Percentiles rank a stretch among this genome's conserved stretches.
Conservation (phyloP, 2,797 vertebrate species). For the Protosalanx chinensis region DNA sequence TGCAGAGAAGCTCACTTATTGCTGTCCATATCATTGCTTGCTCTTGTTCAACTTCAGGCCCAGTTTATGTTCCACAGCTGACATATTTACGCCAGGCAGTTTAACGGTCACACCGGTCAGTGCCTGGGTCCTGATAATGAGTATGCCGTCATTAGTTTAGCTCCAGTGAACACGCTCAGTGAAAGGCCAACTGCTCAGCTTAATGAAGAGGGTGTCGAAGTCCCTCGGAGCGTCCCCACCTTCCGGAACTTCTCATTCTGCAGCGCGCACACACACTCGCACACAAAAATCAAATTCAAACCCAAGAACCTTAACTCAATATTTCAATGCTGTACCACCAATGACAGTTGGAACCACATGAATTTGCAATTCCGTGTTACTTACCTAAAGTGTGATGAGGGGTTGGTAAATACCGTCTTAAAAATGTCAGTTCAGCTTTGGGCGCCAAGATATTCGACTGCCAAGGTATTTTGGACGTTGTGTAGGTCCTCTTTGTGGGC, state of each 20-base stretch:
- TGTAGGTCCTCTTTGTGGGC: constrained; percentile 18
- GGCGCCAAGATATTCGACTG: constrained; percentile 4
- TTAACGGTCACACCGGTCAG: constrained; percentile 47
- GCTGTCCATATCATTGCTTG: constrained; percentile 6
- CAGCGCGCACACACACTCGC: background rate
- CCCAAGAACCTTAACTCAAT: too few species aligned
- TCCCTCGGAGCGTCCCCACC: constrained; percentile 7
- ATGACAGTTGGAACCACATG: too few species aligned
- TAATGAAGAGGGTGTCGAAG: constrained; percentile 51
- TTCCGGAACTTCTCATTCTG: constrained; percentile 2
- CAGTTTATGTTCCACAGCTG: constrained; percentile 21
- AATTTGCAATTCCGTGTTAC: constrained; percentile 22
- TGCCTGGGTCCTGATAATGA: constrained; percentile 51
- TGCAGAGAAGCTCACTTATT: too few species aligned
- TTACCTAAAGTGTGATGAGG: constrained; percentile 17
- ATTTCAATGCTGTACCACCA: too few species aligned
- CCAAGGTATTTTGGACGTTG: constrained; percentile 20
- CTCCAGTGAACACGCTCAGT: constrained; percentile 46
- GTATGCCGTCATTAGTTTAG: constrained; percentile 55
- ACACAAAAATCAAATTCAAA: too few species aligned
- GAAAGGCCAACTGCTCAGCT: constrained; percentile 58
- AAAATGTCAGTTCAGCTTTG: constrained; percentile 26
- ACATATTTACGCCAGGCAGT: constrained; percentile 51
- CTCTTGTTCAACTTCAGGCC: background rate
- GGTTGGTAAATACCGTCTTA: too few species aligned